Percentiles rank a stretch among this genome's conserved stretches.
Conservation (phyloP, 2,113 vertebrate genomes). For the Tychaedon coryphoeus region DNA sequence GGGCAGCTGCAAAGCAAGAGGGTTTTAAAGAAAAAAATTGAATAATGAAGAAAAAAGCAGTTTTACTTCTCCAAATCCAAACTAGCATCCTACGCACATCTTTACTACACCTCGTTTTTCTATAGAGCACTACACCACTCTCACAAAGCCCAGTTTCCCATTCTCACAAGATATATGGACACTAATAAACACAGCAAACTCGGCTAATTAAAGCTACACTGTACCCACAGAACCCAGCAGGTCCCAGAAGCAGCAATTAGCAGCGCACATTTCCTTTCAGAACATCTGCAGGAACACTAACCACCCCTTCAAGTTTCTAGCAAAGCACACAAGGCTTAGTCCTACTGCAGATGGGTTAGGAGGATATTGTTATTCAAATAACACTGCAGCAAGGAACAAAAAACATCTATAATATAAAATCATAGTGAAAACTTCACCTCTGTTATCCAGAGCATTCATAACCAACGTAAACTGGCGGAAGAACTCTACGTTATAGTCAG, state of each 20-base stretch:
- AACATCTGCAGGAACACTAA: background rate
- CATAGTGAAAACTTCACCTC: slow-evolving; percentile 79
- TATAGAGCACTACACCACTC: fast-evolving
- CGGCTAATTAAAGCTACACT: background rate
- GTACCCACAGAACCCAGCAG: background rate
- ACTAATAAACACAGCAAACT: background rate
- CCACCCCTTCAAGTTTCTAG: background rate
- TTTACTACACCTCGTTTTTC: background rate
- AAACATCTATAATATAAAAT: background rate
- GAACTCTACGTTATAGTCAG: slow-evolving; percentile 97
- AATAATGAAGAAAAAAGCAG: background rate
- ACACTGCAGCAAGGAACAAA: background rate
- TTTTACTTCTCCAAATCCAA: background rate
- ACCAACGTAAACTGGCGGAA: slow-evolving; percentile 93
- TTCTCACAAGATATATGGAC: background rate
- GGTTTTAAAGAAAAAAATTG: background rate
- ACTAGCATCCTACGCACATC: background rate
- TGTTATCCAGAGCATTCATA: slow-evolving; percentile 98
- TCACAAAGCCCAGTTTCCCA: background rate
- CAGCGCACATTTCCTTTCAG: background rate
- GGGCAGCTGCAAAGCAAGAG: slow-evolving; percentile 80
- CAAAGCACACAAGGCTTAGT: background rate
- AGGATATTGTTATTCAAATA: background rate
- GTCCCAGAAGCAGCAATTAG: background rate
- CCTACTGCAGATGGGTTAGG: background rate